Evolutionary conservation across 2,797 vertebrate species (phyloP), one percentile per base, ranked within the genome.

Genomic region (Phataginus tetradactyla): DNA sequence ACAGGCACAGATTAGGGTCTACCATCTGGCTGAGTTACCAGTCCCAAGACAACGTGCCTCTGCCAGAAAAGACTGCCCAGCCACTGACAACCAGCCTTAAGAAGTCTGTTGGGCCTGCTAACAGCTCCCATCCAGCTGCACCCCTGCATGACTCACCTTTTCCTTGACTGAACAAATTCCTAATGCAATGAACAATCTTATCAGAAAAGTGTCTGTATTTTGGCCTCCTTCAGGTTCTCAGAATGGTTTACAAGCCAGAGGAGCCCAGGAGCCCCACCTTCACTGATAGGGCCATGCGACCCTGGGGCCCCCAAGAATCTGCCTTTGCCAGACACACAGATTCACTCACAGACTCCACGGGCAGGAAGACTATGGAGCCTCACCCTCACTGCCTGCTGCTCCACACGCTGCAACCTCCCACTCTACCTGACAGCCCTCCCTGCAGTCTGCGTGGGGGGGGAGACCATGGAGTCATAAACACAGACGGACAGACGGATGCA

Each of bases 371-470:
- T 1, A 13, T 0, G 45, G 87, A 21, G n/a, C 23, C 69, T 55
- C 75, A 15, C 7, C 23, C 66, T 90, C 57, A 61, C 32, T 18
- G 69, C 53, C 34, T 3, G 0, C 57, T 57, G 39, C 66, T 63
- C 42, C 9, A 3, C 1, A 39, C 64, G 13, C 45, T 18, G 32
- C 3, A 1, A n/a, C 1, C 7, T 17, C 42, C 64, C 2, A 5
- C 18, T 5, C 89, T n/a, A 18, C 78, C 57, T 34, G 34, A 64
- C 4, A 37, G 72, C 83, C 86, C 88, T 94, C 74, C 95, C 93
- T 96, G 83, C 55, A 91, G 83, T 92, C 96, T 97, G 95, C 29
- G 2, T n/a, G 23, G 42, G 68, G 74, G 57, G 68, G 39, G 27
- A 32, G 14, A 39, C 57, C 77, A 77, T 7, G 25, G 81, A 83